A percentile compares a stretch with the other conserved stretches of the same genome.
Evolutionary conservation across 2,797 vertebrate species (phyloP).

Genomic region (Antrozous pallidus): DNA sequence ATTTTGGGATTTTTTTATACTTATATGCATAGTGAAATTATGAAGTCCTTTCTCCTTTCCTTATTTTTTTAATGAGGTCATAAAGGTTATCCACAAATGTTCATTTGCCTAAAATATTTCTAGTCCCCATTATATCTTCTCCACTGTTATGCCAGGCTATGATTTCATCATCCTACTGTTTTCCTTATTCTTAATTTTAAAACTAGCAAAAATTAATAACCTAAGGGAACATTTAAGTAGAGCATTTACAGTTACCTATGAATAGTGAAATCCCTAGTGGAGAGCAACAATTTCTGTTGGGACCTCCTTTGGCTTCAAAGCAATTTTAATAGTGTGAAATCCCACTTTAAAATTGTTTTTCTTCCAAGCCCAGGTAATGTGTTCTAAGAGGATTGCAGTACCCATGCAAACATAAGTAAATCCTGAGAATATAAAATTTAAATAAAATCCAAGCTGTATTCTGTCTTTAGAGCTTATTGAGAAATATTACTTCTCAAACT

Average conservation of each 20-base stretch:
- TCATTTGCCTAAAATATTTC: not conserved
- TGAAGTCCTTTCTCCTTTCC: not conserved
- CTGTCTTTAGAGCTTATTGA: not conserved
- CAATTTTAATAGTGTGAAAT: not conserved
- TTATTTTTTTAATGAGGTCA: not conserved
- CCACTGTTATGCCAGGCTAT: not conserved
- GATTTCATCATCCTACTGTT: not conserved
- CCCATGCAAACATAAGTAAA: not conserved
- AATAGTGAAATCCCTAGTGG: not conserved
- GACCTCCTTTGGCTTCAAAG: not conserved
- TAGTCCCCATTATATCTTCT: not conserved
- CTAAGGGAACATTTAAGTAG: not conserved
- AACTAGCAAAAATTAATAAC: not conserved
- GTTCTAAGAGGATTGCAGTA: not conserved
- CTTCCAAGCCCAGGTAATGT: not conserved
- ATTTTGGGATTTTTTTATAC: not conserved
- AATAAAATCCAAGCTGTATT: not conserved
- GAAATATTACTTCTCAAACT: slow-evolving; percentile 10
- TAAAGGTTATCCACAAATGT: not conserved
- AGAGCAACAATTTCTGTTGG: not conserved
- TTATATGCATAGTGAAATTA: not conserved
- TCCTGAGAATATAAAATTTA: not conserved
- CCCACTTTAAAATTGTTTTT: not conserved
- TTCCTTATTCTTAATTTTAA: not conserved
- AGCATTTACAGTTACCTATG: not conserved